Base-by-base conservation (phyloP, 2,113 vertebrate genomes). In the Dunckerocampus dactyliophorus region DNA sequence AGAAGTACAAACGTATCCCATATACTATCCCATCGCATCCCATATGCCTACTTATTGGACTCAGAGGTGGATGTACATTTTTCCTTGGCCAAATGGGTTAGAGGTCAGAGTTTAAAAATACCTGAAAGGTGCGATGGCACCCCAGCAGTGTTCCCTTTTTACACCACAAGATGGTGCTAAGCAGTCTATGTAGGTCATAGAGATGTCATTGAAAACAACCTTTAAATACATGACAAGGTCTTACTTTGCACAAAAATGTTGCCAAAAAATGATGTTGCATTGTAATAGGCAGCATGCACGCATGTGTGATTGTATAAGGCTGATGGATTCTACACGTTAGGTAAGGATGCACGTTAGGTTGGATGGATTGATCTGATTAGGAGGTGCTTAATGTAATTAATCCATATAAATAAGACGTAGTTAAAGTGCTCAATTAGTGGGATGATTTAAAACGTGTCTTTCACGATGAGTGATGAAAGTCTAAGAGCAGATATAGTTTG, bases 131-230 rank as follows among this genome's bases (percentile, higher is more conserved):
- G 6, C 31, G 6, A 43, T 43, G 11, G 37, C 9, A 39, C 10
- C 37, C 10, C 8, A 1, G 4, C 24, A 59, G 75, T 53, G 56
- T 6, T 48, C 3, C 5, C 42, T 2, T 50, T 0, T n/a, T 2
- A 50, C 58, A 21, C 70, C 89, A 42, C 74, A 73, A 87, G 86
- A 72, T 52, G 1, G 83, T 68, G 72, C 63, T 74, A 71, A 63
- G 67, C 55, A 47, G 37, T 53, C 57, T 48, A 19, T 39, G 3
- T 37, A 63, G 20, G 34, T 47, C 45, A 52, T 53, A 34, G 42
- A 52, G 49, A 50, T 85, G 87, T 87, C 85, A 88, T 86, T 85
- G 88, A 87, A 77, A 72, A 80, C 79, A 80, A 76, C 83, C 74
- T 84, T 69, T 71, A 56, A 74, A 68, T 37, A 61, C 19, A 83